Percentiles rank a stretch among this genome's conserved stretches.
These are phyloP conservation scores for Plutella xylostella DNA, from an alignment of 2,888 invertebrate genomes.

Conservation along the genomic window DNA sequence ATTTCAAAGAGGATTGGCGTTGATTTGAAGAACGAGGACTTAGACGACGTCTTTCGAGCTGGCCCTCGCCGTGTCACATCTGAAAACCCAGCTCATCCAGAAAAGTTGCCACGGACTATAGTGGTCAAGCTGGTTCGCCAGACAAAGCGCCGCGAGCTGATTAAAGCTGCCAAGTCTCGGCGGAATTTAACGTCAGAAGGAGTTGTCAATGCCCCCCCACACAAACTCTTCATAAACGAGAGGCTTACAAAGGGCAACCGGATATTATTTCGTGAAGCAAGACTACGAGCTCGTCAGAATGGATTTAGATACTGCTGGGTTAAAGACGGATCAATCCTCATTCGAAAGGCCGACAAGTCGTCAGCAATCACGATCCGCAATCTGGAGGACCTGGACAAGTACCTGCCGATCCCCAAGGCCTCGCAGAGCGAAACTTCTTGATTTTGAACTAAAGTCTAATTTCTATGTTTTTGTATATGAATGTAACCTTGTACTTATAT, in stretches of 20 bases:
- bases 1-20: too few relatives aligned
- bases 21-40: too few relatives aligned
- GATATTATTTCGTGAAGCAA: slow-evolving; percentile 2
- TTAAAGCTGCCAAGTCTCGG: not conserved
- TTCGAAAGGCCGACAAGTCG: not conserved
- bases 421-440: too few relatives aligned
- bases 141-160: not conserved
- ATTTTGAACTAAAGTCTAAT: not conserved
- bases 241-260: slow-evolving; percentile 3
- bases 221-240: slow-evolving; percentile 1
- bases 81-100: too few relatives aligned
- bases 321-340: not conserved
- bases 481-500: not conserved
- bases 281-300: not conserved
- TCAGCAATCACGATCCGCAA: not conserved
- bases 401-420: not conserved
- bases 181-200: not conserved
- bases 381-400: not conserved
- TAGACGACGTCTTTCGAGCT: too few relatives aligned
- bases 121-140: not conserved
- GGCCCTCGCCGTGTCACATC: too few relatives aligned
- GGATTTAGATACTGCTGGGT: slow-evolving; percentile 1
- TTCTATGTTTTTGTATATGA: not conserved
- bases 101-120: too few relatives aligned
- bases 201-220: not conserved